phyloP scores from a whole-genome alignment of 2,113 vertebrate species.

The Miniopterus natalensis region DNA sequence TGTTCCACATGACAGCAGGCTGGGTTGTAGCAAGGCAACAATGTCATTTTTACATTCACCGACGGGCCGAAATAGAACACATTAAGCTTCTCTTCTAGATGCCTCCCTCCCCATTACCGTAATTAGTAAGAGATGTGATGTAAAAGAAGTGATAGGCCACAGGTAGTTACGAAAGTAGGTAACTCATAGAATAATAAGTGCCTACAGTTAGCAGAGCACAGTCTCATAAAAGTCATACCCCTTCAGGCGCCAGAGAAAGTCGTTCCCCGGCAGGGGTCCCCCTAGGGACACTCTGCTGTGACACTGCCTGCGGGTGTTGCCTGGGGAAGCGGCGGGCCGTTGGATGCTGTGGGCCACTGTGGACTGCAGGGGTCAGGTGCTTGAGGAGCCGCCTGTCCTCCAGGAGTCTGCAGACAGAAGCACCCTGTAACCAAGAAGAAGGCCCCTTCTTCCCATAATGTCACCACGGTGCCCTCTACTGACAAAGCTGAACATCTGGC shows the following conservation, averaged over 20 bases:
- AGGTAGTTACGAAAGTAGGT: background rate
- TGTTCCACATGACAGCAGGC: background rate
- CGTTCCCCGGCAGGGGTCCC: background rate
- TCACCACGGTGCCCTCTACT: conserved; percentile 45
- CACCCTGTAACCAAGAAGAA: background rate
- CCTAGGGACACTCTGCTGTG: too few species aligned
- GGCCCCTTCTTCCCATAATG: background rate
- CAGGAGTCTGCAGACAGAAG: background rate
- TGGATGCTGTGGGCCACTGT: background rate
- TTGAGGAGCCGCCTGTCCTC: background rate
- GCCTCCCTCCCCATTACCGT: background rate
- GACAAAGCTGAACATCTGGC: background rate
- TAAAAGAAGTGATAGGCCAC: background rate
- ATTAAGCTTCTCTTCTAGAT: background rate
- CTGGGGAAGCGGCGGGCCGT: background rate
- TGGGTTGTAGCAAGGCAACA: conserved; percentile 57
- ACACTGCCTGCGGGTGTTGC: background rate
- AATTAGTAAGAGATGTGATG: conserved; percentile 49
- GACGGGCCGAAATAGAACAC: conserved; percentile 24
- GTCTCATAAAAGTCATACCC: background rate
- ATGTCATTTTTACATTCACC: conserved; percentile 62
- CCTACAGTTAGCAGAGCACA: background rate
- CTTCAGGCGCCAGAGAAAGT: background rate
- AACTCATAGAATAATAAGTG: background rate
- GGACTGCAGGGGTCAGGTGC: background rate